These are phyloP conservation scores for Mimumesa dahlbomi DNA, from an alignment of 2,888 invertebrate species.

Conservation along the genomic window DNA sequence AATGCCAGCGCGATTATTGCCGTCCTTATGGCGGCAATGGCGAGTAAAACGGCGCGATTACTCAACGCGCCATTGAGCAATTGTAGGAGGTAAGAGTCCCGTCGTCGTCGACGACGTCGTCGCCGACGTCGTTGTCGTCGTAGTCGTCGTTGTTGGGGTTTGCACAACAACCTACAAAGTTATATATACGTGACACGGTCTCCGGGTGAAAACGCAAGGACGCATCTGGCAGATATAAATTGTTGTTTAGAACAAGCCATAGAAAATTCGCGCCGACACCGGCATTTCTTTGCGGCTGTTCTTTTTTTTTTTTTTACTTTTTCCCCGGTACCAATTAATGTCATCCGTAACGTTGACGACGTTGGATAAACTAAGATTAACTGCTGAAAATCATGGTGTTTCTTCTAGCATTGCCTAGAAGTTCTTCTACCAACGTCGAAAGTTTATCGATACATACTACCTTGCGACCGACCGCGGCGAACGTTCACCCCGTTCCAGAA, in stretches of 20 bases:
- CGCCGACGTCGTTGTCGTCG: constrained; percentile 6
- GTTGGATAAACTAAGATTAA: neutral
- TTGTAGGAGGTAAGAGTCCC: constrained; percentile 49
- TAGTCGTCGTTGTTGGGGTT: constrained; percentile 23
- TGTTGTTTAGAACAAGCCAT: constrained; percentile 42
- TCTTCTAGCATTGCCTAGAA: neutral
- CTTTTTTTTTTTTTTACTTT: constrained; percentile 21
- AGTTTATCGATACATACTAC: neutral
- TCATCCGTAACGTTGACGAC: constrained; percentile 18
- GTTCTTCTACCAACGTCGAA: no score
- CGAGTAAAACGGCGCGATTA: constrained; percentile 61
- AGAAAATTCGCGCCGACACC: neutral
- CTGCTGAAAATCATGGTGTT: neutral
- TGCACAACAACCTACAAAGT: constrained; percentile 51
- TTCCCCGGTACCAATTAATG: constrained; percentile 23
- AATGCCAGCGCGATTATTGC: constrained; percentile 63
- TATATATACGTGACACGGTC: constrained; percentile 10
- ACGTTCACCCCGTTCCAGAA: no score
- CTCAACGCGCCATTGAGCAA: constrained; percentile 67
- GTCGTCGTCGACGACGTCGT: constrained; percentile 13
- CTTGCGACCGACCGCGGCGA: neutral
- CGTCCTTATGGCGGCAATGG: constrained; percentile 37
- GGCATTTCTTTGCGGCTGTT: constrained; percentile 22
- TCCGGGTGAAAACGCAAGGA: constrained; percentile 45
- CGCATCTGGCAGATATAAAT: constrained; percentile 50